Base-by-base conservation (phyloP, 2,113 vertebrate genomes). In the Bolborhynchus lineola region DNA sequence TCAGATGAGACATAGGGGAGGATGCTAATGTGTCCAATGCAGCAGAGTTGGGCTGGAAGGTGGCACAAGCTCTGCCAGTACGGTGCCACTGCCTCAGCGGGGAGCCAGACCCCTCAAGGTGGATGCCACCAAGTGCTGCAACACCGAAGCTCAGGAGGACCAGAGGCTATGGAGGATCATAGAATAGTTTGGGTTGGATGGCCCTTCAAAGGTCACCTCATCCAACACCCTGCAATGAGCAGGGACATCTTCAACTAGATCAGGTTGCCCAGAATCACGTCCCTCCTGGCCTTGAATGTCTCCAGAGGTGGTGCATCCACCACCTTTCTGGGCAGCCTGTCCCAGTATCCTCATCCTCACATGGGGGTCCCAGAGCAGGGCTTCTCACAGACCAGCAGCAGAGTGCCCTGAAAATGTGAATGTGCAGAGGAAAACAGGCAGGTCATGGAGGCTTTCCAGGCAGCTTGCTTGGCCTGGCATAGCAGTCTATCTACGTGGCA, bases 11-110 rank as follows among this genome's bases (percentile, higher is more conserved):
- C 0, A 0, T 11, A 69, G 31, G 39, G 37, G 10, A 26, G 26
- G 18, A 11, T 31, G 6, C 25, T 28, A 6, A 16, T 3, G 2
- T 4, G 1, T 2, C 5, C 3, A 0, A 5, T 1, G 31, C 1
- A 1, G 5, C 44, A 41, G 39, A 16, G 9, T 44, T 59, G 46
- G 78, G 46, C n/a, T 52, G 44, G 49, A 74, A 64, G 49, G 13
- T 44, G 72, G 15, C 0, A 0, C 9, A 44, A 65, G 35, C 29
- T 49, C 10, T 69, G 16, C 25, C 1, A 12, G 33, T 9, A 19
- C 7, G 23, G 23, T 41, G 41, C 42, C 33, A 9, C 57, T 41
- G 60, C 47, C 23, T 13, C 0, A 6, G 49, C 21, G 55, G 53
- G 25, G 16, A 55, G 15, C 2, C 1, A 74, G 63, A 41, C 17